Conservation (phyloP, 1,140 invertebrate genomes). For the Neodiprion pinetum region DNA sequence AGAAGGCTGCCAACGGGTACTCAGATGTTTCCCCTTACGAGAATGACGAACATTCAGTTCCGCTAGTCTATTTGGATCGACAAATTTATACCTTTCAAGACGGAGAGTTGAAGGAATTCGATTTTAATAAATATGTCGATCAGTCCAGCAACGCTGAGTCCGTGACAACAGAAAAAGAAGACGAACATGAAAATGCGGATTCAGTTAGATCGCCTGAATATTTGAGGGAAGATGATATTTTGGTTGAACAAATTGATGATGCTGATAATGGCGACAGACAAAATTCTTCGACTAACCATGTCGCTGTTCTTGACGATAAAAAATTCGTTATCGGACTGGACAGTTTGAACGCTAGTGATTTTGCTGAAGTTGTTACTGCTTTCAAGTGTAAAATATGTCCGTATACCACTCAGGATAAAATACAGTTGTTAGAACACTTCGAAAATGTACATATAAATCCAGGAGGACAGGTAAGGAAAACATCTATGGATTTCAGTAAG, state of each 20-base stretch:
- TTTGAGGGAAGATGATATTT: background rate
- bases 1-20: conserved; percentile 26
- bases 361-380: conserved; percentile 52
- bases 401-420: conserved; percentile 50
- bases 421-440: conserved; percentile 48
- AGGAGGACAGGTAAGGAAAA: conserved; percentile 24
- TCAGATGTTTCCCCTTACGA: conserved; percentile 24
- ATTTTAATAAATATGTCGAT: conserved; percentile 35
- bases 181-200: background rate
- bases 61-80: conserved; percentile 44
- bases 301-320: conserved; percentile 27
- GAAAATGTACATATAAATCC: conserved; percentile 47
- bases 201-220: background rate
- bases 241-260: background rate
- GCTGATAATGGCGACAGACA: conserved; percentile 26
- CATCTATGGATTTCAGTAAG: background rate
- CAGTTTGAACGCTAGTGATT: conserved; percentile 46
- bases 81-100: conserved; percentile 44
- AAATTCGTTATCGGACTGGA: conserved; percentile 36
- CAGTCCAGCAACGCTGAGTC: background rate
- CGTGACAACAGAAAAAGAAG: conserved; percentile 14
- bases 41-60: conserved; percentile 40
- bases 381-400: conserved; percentile 57
- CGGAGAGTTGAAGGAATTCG: conserved; percentile 45
- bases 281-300: conserved; percentile 29